phyloP scores from a whole-genome alignment of 2,113 vertebrate genomes.

The Petrocephalus microphthalmus region DNA sequence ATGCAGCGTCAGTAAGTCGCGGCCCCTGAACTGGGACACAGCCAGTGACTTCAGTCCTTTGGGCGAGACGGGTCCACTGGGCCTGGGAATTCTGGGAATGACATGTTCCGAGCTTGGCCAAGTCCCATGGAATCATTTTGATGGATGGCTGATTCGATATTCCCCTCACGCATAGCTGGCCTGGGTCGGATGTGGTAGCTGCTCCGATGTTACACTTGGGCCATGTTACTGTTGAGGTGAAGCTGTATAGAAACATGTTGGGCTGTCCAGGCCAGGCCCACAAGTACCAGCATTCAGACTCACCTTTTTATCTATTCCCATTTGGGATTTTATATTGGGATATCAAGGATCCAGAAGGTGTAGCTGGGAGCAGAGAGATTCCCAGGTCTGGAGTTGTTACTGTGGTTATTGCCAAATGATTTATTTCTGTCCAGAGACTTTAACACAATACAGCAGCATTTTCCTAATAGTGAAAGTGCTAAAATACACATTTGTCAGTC shows the following conservation, averaged over 20 bases:
- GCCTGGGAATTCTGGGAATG: background rate
- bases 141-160: background rate
- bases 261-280: background rate
- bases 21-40: background rate
- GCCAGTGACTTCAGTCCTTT: background rate
- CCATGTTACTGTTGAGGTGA: background rate
- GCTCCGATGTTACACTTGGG: background rate
- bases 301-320: background rate
- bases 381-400: background rate
- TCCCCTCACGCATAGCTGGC: background rate
- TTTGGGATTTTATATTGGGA: background rate
- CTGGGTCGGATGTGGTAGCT: background rate
- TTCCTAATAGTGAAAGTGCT: constrained; percentile 4
- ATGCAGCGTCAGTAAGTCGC: background rate
- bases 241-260: background rate
- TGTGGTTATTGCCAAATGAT: background rate
- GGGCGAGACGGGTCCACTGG: background rate
- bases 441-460: background rate
- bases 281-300: background rate
- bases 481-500: background rate
- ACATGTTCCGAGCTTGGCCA: background rate
- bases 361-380: background rate
- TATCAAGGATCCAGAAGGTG: background rate
- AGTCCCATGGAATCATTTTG: background rate
- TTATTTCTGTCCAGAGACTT: background rate